phyloP scores from a whole-genome alignment of 1,140 invertebrate species.

The Philopotamus ludificatus region DNA sequence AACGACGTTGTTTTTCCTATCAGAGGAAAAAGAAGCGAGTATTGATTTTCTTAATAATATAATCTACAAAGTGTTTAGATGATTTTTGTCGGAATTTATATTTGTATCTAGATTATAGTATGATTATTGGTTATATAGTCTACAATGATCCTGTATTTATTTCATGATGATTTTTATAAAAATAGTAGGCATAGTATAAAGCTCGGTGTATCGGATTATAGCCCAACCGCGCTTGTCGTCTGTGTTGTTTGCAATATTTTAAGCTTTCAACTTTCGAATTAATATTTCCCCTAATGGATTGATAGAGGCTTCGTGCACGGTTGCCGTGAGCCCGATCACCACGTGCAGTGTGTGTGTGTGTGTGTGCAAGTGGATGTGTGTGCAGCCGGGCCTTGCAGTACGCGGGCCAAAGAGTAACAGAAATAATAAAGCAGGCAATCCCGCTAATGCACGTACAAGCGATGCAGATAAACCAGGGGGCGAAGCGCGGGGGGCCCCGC shows the following conservation, averaged over 20 bases:
- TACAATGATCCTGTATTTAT: too few species aligned
- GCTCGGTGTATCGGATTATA: too few species aligned
- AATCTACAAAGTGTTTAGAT: too few species aligned
- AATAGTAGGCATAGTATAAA: too few species aligned
- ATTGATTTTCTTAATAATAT: too few species aligned
- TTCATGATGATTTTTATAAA: too few species aligned
- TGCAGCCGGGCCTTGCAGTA: background rate
- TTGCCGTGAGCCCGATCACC: background rate
- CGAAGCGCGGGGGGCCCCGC: background rate
- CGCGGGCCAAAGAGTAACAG: slow-evolving; percentile 25
- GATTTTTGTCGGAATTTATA: too few species aligned
- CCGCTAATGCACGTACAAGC: slow-evolving; percentile 37
- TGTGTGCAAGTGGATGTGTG: background rate
- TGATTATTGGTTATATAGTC: too few species aligned
- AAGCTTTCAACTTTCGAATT: background rate
- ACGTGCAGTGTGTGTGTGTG: background rate
- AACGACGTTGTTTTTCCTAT: too few species aligned
- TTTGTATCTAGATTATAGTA: too few species aligned
- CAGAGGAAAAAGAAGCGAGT: too few species aligned
- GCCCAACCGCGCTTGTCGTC: too few species aligned
- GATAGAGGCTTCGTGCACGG: background rate
- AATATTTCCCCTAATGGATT: slow-evolving; percentile 12
- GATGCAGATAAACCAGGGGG: slow-evolving; percentile 28
- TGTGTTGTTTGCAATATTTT: background rate
- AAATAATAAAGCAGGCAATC: slow-evolving; percentile 41